Percentiles rank a stretch among this genome's conserved stretches.
Conservation (phyloP, 2,113 vertebrate genomes). For the Spilogale gracilis region DNA sequence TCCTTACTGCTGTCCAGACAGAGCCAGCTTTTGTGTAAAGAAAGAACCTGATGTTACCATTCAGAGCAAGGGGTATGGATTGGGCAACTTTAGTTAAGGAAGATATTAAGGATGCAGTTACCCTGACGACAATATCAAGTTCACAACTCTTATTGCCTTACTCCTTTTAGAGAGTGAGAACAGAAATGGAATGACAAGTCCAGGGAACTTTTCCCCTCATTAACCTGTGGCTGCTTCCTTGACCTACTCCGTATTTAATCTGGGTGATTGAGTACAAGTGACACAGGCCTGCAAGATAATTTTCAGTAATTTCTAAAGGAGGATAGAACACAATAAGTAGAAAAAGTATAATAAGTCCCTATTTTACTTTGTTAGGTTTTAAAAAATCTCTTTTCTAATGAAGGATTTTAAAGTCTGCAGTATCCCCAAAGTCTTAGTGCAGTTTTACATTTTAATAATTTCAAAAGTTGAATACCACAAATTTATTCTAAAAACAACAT, state of each 20-base stretch:
- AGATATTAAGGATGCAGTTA: background rate
- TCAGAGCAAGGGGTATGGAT: background rate
- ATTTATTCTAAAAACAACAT: slow-evolving; percentile 8
- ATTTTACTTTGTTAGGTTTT: background rate
- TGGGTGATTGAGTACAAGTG: background rate
- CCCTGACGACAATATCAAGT: background rate
- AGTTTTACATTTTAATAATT: slow-evolving; percentile 17
- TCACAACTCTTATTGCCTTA: background rate
- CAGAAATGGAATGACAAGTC: background rate
- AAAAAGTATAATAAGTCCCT: background rate
- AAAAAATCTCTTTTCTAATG: background rate
- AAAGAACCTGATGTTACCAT: background rate
- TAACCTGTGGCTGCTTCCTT: background rate
- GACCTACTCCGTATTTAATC: background rate
- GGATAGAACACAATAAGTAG: background rate
- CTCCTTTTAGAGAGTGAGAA: background rate
- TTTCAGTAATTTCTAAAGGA: slow-evolving; percentile 9
- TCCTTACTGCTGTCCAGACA: background rate
- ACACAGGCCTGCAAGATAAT: background rate
- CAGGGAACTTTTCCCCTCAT: background rate
- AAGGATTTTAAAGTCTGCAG: slow-evolving; percentile 30
- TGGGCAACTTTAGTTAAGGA: background rate
- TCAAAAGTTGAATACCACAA: background rate
- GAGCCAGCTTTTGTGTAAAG: background rate
- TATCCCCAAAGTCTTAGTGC: background rate